These are phyloP conservation scores for Cepaea hortensis DNA, from an alignment of 2,888 invertebrate species.

Conservation along the genomic window DNA sequence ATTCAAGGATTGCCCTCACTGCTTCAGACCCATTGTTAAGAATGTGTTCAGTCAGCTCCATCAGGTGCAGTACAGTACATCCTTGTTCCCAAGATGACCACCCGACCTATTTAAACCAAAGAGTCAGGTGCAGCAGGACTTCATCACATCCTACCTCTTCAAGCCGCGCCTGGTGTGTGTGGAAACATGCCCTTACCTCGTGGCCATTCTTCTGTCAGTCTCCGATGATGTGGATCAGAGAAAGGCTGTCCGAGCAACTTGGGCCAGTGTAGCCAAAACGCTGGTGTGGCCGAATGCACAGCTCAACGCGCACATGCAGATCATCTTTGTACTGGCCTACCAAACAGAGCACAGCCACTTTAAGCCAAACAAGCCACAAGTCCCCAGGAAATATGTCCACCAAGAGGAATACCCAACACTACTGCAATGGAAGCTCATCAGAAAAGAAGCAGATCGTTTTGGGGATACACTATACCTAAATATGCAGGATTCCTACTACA, in stretches of 20 bases:
- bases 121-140: constrained; percentile 23
- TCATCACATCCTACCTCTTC: constrained; percentile 3
- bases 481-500: constrained; percentile 45
- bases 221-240: constrained; percentile 9
- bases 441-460: constrained; percentile 1
- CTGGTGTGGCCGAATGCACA: constrained; percentile 12
- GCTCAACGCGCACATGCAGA: constrained; percentile 19
- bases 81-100: constrained; percentile 10
- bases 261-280: constrained; percentile 34
- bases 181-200: constrained; percentile 21
- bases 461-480: constrained; percentile 35
- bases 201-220: constrained; percentile 12
- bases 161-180: constrained; percentile 14
- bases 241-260: constrained; percentile 15
- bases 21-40: constrained; percentile 30
- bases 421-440: background rate
- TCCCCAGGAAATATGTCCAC: background rate
- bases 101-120: constrained; percentile 17
- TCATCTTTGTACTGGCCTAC: constrained; percentile 28
- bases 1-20: constrained; percentile 22
- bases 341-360: background rate
- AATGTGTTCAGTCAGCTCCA: background rate
- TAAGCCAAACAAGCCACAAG: background rate
- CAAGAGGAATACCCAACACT: background rate
- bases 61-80: background rate